Conservation (phyloP, 2,113 vertebrate genomes). For the Gobiocypris rarus region DNA sequence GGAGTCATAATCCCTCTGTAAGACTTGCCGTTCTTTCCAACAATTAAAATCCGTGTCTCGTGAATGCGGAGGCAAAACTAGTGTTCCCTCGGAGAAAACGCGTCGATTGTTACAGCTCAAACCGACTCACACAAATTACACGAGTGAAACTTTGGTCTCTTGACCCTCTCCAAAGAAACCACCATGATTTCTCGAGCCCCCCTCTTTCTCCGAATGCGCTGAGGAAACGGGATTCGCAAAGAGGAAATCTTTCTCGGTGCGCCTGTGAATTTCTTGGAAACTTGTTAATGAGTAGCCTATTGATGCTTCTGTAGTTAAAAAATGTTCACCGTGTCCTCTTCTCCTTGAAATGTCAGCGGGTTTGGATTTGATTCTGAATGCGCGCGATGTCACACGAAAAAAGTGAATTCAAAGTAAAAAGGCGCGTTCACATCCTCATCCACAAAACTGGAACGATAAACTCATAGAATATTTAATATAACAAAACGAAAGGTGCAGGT, state of each 20-base stretch:
- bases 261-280: slow-evolving; percentile 8
- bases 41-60: neutral
- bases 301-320: slow-evolving; percentile 23
- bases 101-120: neutral
- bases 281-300: slow-evolving; percentile 22
- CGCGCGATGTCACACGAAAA: neutral
- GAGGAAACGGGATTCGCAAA: slow-evolving; percentile 17
- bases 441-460: neutral
- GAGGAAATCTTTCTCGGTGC: slow-evolving; percentile 22
- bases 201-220: neutral
- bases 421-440: neutral
- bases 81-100: neutral
- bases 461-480: neutral
- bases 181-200: neutral
- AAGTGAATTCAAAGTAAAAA: neutral
- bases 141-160: neutral
- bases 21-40: neutral
- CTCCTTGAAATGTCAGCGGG: neutral
- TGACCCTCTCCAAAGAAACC: neutral
- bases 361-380: neutral
- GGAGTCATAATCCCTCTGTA: neutral
- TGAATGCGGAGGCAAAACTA: neutral
- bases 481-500: neutral
- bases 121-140: neutral
- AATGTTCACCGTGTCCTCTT: neutral